phyloP scores from a whole-genome alignment of 2,888 invertebrate genomes.

The Parthenolecanium corni region DNA sequence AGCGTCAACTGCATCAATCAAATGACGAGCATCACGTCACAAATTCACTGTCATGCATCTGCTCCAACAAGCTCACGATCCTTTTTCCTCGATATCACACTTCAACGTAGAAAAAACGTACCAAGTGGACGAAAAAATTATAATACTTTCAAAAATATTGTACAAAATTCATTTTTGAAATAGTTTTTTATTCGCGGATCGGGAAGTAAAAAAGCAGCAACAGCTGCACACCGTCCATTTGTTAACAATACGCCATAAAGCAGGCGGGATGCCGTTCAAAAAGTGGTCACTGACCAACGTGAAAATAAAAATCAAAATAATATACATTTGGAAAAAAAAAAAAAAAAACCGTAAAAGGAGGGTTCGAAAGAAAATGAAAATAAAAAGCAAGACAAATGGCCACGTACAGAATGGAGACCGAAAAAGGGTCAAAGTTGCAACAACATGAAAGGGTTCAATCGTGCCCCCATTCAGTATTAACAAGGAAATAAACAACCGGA shows the following conservation, averaged over 20 bases:
- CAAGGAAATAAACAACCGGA: slow-evolving; percentile 27
- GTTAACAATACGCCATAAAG: slow-evolving; percentile 16
- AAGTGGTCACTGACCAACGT: slow-evolving; percentile 15
- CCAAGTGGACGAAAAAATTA: not conserved
- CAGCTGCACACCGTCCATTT: slow-evolving; percentile 11
- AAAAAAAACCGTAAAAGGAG: too few species aligned
- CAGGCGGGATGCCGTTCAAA: slow-evolving; percentile 21
- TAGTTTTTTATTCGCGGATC: too few species aligned
- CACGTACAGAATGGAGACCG: not conserved
- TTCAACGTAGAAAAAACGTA: not conserved
- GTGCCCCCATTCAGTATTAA: slow-evolving; percentile 25
- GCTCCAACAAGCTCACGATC: too few species aligned
- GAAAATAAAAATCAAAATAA: not conserved
- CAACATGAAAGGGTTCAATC: slow-evolving; percentile 11
- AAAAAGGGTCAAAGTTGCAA: not conserved
- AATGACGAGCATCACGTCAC: too few species aligned
- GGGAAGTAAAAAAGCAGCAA: not conserved
- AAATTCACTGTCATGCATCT: too few species aligned
- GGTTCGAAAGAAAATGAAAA: too few species aligned
- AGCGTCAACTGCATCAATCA: too few species aligned
- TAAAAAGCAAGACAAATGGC: not conserved
- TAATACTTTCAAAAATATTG: slow-evolving; percentile 2
- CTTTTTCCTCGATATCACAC: not conserved
- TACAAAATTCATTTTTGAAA: not conserved
- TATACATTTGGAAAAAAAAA: too few species aligned